Base-by-base conservation (phyloP, 2,797 vertebrate species). In the Phrynocephalus guinanensis region DNA sequence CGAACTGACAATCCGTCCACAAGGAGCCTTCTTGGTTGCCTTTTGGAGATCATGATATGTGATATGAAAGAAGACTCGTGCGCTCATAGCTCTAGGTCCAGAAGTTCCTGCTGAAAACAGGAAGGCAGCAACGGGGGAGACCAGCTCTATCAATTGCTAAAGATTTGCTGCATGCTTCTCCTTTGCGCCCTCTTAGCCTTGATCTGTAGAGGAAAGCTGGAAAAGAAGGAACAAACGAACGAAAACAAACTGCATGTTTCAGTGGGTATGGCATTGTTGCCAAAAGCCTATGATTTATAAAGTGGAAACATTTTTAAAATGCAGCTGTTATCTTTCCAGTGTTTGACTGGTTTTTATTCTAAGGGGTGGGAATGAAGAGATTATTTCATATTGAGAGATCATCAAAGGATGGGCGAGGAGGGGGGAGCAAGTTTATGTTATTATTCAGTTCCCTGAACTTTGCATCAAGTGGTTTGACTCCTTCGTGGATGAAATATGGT, bases 271-370 rank as follows among this genome's bases (percentile, higher is more conserved):
- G 16, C 73, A 93, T 91, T 92, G 92, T 95, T 97, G 97, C 95
- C 97, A 97, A 96, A 93, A 91, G 91, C 86, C 8, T 84, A 88
- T 97, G 97, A 97, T 97, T 97, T 97, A 97, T 97, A 96, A 96
- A 96, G 96, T 97, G 96, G 96, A 97, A 97, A 96, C 96, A 96
- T 97, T 95, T 97, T 97, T 96, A 97, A 97, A 97, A 97, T 96
- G 96, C 85, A 0, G 91, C 95, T 87, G 18, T 90, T 96, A 95
- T 96, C 95, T 95, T 92, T 93, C 92, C 93, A 93, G 93, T 91
- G 93, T 94, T 90, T 89, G 89, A 67, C 91, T 88, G 92, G 38
- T 91, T 95, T 85, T 95, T 92, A 7, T 93, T 94, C 83, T 92
- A 66, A 94, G 94, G 95, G 95, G 93, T 92, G 91, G 6, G 7